Evolutionary conservation across 2,113 vertebrate species (phyloP).

Genomic region (Morone saxatilis): DNA sequence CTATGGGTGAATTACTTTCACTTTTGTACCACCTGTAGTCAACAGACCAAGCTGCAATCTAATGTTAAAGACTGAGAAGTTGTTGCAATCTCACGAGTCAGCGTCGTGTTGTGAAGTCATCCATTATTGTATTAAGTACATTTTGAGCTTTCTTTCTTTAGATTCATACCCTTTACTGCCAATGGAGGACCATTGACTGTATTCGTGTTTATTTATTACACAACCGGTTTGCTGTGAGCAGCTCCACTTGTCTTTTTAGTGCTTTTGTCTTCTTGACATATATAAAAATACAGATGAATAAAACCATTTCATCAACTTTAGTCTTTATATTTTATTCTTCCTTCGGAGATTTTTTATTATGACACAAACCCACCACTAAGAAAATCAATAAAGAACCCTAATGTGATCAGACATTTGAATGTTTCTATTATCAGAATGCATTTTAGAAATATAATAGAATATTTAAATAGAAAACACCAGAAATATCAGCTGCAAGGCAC

Average conservation of each 20-base stretch:
- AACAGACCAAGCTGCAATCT: background rate
- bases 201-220: conserved; percentile 58
- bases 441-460: background rate
- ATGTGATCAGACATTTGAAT: background rate
- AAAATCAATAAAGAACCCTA: background rate
- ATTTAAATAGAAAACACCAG: background rate
- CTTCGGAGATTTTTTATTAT: background rate
- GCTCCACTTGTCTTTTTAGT: background rate
- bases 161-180: background rate
- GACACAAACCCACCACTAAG: background rate
- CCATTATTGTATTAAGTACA: background rate
- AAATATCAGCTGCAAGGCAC: conserved; percentile 36
- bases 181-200: background rate
- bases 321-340: conserved; percentile 2
- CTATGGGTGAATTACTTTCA: background rate
- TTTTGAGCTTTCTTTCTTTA: conserved; percentile 2
- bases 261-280: conserved; percentile 19
- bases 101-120: conserved; percentile 13
- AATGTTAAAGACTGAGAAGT: background rate
- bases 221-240: conserved; percentile 12
- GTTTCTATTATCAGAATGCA: background rate
- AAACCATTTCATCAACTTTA: conserved; percentile 21
- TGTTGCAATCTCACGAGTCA: background rate
- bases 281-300: conserved; percentile 37
- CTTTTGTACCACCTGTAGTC: background rate